A percentile compares a stretch with the other conserved stretches of the same genome.
Conservation (phyloP, 2,113 vertebrate species). For the Mohoua ochrocephala region DNA sequence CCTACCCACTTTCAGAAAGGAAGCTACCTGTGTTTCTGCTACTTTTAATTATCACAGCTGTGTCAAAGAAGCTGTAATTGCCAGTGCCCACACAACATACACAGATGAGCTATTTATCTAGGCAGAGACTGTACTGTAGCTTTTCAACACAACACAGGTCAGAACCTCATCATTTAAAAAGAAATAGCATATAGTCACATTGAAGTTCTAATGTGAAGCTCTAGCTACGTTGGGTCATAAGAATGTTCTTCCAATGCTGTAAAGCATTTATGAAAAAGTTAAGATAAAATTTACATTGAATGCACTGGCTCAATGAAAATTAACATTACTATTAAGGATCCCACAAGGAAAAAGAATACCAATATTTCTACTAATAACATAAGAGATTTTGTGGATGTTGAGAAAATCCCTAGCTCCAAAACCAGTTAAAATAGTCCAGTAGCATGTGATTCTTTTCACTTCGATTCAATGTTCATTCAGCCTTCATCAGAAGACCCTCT, state of each 20-base stretch:
- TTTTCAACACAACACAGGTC: background rate
- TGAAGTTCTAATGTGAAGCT: background rate
- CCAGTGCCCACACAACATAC: background rate
- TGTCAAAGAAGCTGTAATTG: background rate
- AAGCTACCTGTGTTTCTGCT: background rate
- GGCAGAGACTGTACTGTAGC: background rate
- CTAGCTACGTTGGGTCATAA: fast-evolving
- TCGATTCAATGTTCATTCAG: background rate
- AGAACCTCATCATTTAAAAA: background rate
- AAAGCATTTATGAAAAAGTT: background rate
- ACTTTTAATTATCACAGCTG: background rate
- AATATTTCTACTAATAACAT: background rate
- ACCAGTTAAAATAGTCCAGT: background rate
- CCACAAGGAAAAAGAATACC: background rate
- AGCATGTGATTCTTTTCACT: background rate
- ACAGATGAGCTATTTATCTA: background rate
- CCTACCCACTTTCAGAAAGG: background rate
- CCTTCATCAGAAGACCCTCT: background rate
- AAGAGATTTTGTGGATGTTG: background rate
- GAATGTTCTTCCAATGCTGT: background rate
- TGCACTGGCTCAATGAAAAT: background rate
- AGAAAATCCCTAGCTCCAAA: background rate
- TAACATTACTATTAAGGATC: background rate
- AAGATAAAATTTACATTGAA: background rate
- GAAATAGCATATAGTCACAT: background rate